A percentile compares a stretch with the other conserved stretches of the same genome.
These are phyloP conservation scores for Ormyrus thymus DNA, from an alignment of 2,888 invertebrate species.

Conservation along the genomic window DNA sequence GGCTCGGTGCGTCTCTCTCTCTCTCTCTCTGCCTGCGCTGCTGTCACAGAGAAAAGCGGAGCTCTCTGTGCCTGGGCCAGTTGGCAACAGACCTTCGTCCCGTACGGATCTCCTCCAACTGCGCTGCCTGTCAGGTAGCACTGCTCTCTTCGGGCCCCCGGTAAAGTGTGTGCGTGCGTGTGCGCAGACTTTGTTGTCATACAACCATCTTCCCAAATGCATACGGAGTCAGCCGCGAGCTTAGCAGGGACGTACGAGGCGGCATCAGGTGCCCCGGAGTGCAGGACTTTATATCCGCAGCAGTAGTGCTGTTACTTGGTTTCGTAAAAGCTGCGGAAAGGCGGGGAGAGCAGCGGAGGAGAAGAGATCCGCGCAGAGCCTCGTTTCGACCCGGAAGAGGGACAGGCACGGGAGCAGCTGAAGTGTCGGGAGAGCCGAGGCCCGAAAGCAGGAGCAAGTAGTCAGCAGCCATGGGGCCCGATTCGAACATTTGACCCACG, in stretches of 20 bases:
- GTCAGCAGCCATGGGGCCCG: slow-evolving; percentile 63
- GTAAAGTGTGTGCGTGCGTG: too few species aligned
- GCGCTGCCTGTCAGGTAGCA: slow-evolving; percentile 4
- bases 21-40: neutral
- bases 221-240: neutral
- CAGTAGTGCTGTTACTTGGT: too few species aligned
- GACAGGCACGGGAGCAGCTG: too few species aligned
- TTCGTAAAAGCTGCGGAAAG: neutral
- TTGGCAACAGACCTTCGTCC: slow-evolving; percentile 73
- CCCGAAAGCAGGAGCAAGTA: slow-evolving; percentile 14
- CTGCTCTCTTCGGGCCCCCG: neutral
- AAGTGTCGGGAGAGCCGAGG: neutral
- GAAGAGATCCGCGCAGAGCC: neutral
- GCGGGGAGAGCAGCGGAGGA: neutral
- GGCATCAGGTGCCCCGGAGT: neutral
- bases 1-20: slow-evolving; percentile 27
- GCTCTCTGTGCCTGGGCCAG: slow-evolving; percentile 66
- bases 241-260: neutral
- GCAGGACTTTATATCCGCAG: neutral
- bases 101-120: slow-evolving; percentile 56
- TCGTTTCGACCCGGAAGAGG: neutral
- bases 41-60: slow-evolving; percentile 51
- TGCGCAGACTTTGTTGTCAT: too few species aligned
- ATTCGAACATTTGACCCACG: slow-evolving; percentile 70
- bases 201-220: too few species aligned